Base-by-base conservation (phyloP, 2,113 vertebrate species). In the Notothenia rossii region DNA sequence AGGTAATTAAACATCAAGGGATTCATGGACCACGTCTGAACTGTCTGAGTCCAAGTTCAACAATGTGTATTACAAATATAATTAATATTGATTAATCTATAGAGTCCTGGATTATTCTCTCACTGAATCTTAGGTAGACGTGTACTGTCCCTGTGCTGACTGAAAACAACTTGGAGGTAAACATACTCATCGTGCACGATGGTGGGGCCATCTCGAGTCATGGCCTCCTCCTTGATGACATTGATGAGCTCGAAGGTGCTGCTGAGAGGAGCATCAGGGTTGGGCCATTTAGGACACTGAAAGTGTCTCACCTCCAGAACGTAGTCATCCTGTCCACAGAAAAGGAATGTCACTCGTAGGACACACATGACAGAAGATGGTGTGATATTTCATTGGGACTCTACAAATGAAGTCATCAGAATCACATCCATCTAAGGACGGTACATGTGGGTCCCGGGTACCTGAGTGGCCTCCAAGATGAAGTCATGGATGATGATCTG, bases 401-500 rank as follows among this genome's bases (percentile, higher is more conserved):
- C 29, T 7, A n/a, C 59, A 10, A 5, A 12, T 3, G 29, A 5
- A n/a, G 17, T 22, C 29, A 33, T 54, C 20, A n/a, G 22, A 58
- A 29, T 58, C 55, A 58, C 55, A 60, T 1, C 7, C 3, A 18
- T 33, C 7, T 60, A 40, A 18, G 33, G 11, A 4, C 1, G 20
- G 63, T 7, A 13, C 29, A 10, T 29, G 29, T 29, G 29, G 29
- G 29, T 58, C 40, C 15, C 20, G 61, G 63, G 36, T 40, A 99
- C 98, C 97, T 99, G 98, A 66, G 98, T 99, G 81, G 98, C 98
- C 95, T 99, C 98, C 60, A 99, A 96, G 94, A 99, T 99, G 85
- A 99, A 99, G 94, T 99, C 97, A 72, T 99, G 98, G 95, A 99
- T 99, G 95, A 99, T 97, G 87, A 99, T 98, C 91, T 99, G 98